A percentile compares a stretch with the other conserved stretches of the same genome.
Conservation (phyloP, 2,113 vertebrate genomes). For the Ranitomeya variabilis region DNA sequence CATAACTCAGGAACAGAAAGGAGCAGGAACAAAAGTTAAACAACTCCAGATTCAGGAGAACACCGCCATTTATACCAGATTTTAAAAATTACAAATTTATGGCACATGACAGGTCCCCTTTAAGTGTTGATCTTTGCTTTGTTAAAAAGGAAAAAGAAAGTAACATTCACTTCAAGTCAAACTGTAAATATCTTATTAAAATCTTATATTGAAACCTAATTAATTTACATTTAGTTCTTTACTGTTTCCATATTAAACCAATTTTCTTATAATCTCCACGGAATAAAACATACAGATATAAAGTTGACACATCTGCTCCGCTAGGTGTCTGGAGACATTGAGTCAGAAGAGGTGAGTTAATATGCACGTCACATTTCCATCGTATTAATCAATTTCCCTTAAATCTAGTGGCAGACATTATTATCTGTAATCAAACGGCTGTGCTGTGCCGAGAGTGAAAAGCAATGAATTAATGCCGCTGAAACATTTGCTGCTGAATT, state of each 20-base stretch:
- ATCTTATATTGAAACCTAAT: not conserved
- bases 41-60: too few relatives aligned
- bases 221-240: not conserved
- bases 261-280: not conserved
- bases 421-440: conserved; percentile 25
- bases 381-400: conserved; percentile 10
- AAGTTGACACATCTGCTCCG: not conserved
- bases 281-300: not conserved
- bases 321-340: not conserved
- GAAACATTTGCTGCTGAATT: conserved; percentile 3
- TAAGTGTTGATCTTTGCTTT: too few relatives aligned
- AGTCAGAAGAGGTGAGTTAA: not conserved
- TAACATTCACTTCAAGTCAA: not conserved
- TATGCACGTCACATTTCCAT: conserved; percentile 32
- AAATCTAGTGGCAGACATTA: conserved; percentile 11
- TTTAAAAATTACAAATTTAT: too few relatives aligned
- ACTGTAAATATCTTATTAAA: not conserved
- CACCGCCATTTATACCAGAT: too few relatives aligned
- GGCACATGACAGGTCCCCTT: too few relatives aligned
- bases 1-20: too few relatives aligned
- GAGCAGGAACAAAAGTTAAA: too few relatives aligned
- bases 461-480: not conserved
- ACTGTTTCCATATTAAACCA: not conserved
- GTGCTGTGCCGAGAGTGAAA: conserved; percentile 3
- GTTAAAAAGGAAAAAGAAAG: too few relatives aligned